Conservation (phyloP, 2,888 invertebrate genomes). For the Ennomos fuscantarius region DNA sequence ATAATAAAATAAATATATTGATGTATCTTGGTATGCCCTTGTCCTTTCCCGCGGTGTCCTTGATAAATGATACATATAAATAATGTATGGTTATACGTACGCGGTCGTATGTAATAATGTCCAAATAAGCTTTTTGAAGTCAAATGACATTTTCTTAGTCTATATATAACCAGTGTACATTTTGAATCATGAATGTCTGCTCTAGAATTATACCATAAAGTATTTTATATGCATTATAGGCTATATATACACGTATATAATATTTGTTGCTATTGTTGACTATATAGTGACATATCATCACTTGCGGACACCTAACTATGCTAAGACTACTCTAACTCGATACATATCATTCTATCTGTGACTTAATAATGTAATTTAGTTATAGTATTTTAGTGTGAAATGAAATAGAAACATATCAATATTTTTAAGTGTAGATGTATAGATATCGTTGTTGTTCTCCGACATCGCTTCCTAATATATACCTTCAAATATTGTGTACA, state of each 20-base stretch:
- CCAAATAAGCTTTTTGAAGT: slow-evolving; percentile 33
- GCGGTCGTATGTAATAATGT: slow-evolving; percentile 12
- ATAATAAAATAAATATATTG: slow-evolving; percentile 9
- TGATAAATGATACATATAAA: slow-evolving; percentile 10
- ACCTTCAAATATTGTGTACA: slow-evolving; percentile 25
- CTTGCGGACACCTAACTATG: slow-evolving; percentile 45
- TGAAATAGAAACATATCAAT: slow-evolving; percentile 56
- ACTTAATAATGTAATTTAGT: slow-evolving; percentile 53
- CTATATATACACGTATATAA: slow-evolving; percentile 38
- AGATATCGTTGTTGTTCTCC: slow-evolving; percentile 80
- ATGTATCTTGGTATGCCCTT: slow-evolving; percentile 8
- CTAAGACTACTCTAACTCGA: slow-evolving; percentile 54
- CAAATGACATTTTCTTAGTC: slow-evolving; percentile 20
- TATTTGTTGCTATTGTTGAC: slow-evolving; percentile 33
- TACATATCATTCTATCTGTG: slow-evolving; percentile 63
- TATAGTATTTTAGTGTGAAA: slow-evolving; percentile 53
- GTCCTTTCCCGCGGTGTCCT: slow-evolving; percentile 18
- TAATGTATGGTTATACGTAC: slow-evolving; percentile 5
- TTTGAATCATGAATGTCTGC: slow-evolving; percentile 14
- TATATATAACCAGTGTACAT: slow-evolving; percentile 6
- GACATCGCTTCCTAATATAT: slow-evolving; percentile 60
- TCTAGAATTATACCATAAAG: slow-evolving; percentile 25
- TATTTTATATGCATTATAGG: slow-evolving; percentile 43
- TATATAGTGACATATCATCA: slow-evolving; percentile 40
- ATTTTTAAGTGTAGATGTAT: slow-evolving; percentile 68